Evolutionary conservation across 2,797 vertebrate genomes (phyloP), one percentile per base, ranked within the genome.

Genomic region (Hylomyscus alleni): DNA sequence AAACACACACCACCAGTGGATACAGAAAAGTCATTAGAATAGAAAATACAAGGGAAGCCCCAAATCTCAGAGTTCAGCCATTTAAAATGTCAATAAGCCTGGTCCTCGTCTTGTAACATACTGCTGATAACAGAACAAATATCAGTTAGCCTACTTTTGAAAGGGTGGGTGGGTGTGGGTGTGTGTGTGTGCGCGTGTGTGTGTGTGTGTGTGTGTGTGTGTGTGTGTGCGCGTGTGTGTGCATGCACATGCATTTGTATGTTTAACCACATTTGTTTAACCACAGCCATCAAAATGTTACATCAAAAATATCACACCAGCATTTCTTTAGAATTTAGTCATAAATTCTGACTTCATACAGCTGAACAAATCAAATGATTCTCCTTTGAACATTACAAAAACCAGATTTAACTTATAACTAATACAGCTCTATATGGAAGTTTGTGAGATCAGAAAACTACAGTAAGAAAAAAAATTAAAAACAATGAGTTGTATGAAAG

Each of bases 81-180:
- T 94, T 93, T 96, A 97, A 97, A 97, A 97, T 94, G 92, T 97
- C 95, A 97, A 78, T 90, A 93, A 93, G 93, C 80, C 58, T 50
- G 75, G 69, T 95, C 92, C 65, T 97, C 85, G 44, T 82, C 89
- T 96, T 85, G 62, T 73, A 95, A 93, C 37, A 90, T 62, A 96
- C 80, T 94, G 47, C 40, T 90, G 92, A 90, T 67, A 89, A 95
- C 78, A 91, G 91, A 96, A 81, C 96, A 96, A 97, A 95, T 92
- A 72, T 96, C 95, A 96, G 95, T 60, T 96, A 81, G 91, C 93
- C 95, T 96, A 95, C 76, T 96, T 96, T 90, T 80, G 2, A 76
- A 95, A 44, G 44, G 82, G 17, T 17, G 15, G 15, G 54, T 56
- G 54, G 8, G 58, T 60, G 58, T 22, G 56, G 24, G 58, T 24